Percentiles rank a stretch among this genome's conserved stretches.
Conservation (phyloP, 2,888 invertebrate genomes). For the Zele albiditarsus region DNA sequence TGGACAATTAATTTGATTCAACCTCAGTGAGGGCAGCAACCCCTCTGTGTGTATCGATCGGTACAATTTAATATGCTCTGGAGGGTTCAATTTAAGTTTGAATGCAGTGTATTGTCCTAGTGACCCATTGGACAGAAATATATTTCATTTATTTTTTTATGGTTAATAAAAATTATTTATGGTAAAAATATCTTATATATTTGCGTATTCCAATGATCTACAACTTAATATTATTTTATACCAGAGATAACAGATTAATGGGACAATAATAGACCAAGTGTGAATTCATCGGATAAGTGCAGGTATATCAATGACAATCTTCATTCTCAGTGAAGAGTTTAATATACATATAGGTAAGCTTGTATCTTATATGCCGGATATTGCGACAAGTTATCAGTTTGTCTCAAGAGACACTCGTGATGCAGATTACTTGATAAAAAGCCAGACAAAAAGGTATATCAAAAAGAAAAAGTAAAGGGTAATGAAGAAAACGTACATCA, state of each 20-base stretch:
- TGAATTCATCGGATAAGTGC: neutral
- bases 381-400: neutral
- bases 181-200: too few species aligned
- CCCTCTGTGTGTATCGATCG: neutral
- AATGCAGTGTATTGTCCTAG: too few species aligned
- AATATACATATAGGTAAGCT: neutral
- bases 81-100: too few species aligned
- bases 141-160: too few species aligned
- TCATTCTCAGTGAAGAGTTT: neutral
- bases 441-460: neutral
- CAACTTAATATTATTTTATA: too few species aligned
- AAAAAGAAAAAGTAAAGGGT: neutral
- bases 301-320: neutral
- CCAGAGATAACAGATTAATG: neutral
- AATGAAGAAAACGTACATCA: neutral
- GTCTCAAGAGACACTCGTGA: neutral
- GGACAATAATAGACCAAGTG: neutral
- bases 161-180: too few species aligned
- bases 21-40: neutral
- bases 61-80: neutral
- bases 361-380: neutral
- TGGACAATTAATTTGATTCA: too few species aligned
- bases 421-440: neutral
- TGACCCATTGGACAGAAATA: too few species aligned
- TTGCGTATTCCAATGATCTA: too few species aligned